These are phyloP conservation scores for Ia io DNA, from an alignment of 2,113 vertebrate genomes.

Conservation along the genomic window DNA sequence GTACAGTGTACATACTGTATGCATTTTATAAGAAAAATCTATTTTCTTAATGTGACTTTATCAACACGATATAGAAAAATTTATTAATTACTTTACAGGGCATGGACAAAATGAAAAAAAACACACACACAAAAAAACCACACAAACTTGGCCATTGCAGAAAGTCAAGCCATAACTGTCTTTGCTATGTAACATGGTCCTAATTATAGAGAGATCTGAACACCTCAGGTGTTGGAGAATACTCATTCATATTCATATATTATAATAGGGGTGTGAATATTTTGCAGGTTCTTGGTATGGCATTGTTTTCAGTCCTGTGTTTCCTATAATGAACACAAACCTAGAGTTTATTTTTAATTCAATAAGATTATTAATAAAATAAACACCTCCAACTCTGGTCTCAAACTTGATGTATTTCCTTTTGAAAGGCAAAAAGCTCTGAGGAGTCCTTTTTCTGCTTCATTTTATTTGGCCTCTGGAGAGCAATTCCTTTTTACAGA, in stretches of 20 bases:
- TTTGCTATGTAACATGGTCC: background rate
- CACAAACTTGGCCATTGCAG: background rate
- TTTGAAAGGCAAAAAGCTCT: background rate
- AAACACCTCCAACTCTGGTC: background rate
- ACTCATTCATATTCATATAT: background rate
- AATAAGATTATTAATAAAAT: background rate
- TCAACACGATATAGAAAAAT: background rate
- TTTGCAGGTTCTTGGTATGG: background rate
- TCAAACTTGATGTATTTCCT: conserved; percentile 16
- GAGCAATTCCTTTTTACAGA: conserved; percentile 5
- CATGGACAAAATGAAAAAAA: background rate
- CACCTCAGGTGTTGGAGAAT: background rate
- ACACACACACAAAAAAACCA: background rate
- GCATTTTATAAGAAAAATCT: background rate
- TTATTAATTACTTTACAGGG: background rate
- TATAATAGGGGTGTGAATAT: background rate
- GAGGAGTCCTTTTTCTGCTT: conserved; percentile 25
- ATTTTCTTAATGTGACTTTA: background rate
- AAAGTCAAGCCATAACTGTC: background rate
- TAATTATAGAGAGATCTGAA: background rate
- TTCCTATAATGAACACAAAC: background rate
- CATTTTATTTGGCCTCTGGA: conserved; percentile 36
- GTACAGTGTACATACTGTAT: background rate
- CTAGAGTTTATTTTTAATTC: background rate
- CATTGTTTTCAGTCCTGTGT: background rate